phyloP scores from a whole-genome alignment of 2,797 vertebrate species.

The Mycteria americana region DNA sequence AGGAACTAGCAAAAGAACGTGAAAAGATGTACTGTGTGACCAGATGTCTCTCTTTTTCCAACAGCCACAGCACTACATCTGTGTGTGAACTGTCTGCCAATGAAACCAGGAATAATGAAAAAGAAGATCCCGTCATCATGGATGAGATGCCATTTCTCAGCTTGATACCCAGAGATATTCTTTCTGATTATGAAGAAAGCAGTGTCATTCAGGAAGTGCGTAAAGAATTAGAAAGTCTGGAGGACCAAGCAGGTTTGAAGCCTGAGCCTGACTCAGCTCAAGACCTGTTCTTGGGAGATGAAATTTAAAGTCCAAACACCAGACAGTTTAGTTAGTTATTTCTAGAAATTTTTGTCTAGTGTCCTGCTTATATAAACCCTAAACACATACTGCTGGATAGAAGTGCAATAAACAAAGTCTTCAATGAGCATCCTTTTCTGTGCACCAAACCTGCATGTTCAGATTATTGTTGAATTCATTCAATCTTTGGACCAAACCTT shows the following conservation, averaged over 20 bases:
- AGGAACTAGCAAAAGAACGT: not conserved
- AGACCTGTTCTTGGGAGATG: constrained; percentile 52
- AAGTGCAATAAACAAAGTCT: constrained; percentile 66
- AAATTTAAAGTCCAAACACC: constrained; percentile 56
- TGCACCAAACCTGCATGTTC: constrained; percentile 14
- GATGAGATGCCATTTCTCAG: constrained; percentile 50
- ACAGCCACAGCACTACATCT: constrained; percentile 66
- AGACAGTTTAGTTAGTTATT: not conserved
- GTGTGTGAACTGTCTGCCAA: constrained; percentile 64
- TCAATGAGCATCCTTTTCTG: not conserved
- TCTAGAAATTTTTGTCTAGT: not conserved
- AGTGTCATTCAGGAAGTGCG: constrained; percentile 63
- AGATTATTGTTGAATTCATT: not conserved
- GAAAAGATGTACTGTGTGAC: not conserved
- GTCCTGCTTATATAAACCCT: constrained; percentile 23
- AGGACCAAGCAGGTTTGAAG: constrained; percentile 34
- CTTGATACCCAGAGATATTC: constrained; percentile 47
- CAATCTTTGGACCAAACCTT: not conserved
- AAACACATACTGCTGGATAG: constrained; percentile 39
- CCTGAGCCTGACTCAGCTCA: constrained; percentile 5
- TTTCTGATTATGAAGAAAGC: constrained; percentile 44
- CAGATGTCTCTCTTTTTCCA: not conserved
- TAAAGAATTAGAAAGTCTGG: constrained; percentile 66
- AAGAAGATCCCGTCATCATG: constrained; percentile 2
- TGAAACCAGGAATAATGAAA: not conserved